These are phyloP conservation scores for Sceloporus tristichus DNA, from an alignment of 2,113 vertebrate genomes.

Conservation along the genomic window DNA sequence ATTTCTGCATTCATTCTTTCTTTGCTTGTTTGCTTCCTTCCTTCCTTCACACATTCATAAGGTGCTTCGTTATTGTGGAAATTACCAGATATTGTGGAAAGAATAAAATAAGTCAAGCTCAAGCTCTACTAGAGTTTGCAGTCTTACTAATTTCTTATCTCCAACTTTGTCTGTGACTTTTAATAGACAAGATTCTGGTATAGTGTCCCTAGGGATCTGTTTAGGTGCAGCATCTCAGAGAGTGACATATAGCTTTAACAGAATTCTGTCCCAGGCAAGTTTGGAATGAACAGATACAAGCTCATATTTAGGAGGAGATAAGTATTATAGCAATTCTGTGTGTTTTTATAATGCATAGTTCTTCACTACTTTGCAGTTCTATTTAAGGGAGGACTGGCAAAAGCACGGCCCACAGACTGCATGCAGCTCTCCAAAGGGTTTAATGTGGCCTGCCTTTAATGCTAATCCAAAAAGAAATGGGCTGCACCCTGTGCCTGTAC, in stretches of 20 bases:
- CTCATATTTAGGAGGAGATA: not conserved
- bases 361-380: not conserved
- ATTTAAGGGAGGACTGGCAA: not conserved
- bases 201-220: not conserved
- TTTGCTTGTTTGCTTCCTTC: not conserved
- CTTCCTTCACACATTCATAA: not conserved
- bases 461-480: no score
- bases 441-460: no score
- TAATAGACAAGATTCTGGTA: constrained; percentile 1
- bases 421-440: no score
- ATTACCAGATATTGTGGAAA: not conserved
- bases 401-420: no score
- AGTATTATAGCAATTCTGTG: not conserved
- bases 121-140: not conserved
- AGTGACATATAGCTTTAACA: not conserved
- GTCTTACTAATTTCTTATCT: not conserved
- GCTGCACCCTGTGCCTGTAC: no score
- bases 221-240: not conserved
- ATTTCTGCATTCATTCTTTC: no score
- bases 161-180: not conserved
- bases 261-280: not conserved
- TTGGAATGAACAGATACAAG: not conserved
- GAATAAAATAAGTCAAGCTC: not conserved
- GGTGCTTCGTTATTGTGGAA: no score
- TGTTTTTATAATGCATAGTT: not conserved